Evolutionary conservation across 2,888 invertebrate species (phyloP), one percentile per base, ranked within the genome.

Genomic region (Antitype chi): DNA sequence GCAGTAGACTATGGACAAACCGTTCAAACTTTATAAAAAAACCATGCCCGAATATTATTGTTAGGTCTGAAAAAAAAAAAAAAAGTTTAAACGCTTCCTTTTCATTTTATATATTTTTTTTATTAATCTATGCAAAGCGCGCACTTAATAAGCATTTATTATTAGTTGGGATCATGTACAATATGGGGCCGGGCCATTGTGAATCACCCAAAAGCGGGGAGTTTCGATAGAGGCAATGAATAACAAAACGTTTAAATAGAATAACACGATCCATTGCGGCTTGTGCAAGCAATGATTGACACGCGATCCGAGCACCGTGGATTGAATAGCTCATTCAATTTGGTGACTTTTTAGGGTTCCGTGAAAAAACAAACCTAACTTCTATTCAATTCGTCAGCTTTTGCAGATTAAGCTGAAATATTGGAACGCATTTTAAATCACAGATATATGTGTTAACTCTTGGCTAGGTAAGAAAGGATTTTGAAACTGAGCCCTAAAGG

Each of bases 271-370:
- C 93, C 93, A 93, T 92, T 92, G 93, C 92, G 91, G 93, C 90
- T 89, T 90, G 92, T 91, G 90, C 92, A 93, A 93, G 91, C 90
- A 91, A 91, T 96, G 96, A 96, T 96, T 96, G 96, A 96, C 96
- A 94, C 95, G 94, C 94, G 96, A 96, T 94, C 94, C 94, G 91
- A 88, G 90, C 88, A 87, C 91, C 84, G 87, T 89, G 91, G 90
- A 93, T 92, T 93, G 92, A 94, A 93, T 92, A 90, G 91, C 88
- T 90, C 90, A 91, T 93, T 92, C 91, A 93, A 92, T 94, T 91
- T 89, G 85, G 78, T 81, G 78, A 84, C 82, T 88, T 91, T 81
- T 79, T 85, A 67, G 86, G 87, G 87, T 79, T 67, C 87, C 66
- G 43, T 64, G 15, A 32, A 43, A 69, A 74, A 71, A 38, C 6